These are phyloP conservation scores for Drosophila imparisetae DNA, from an alignment of 2,888 invertebrate genomes.

Conservation along the genomic window DNA sequence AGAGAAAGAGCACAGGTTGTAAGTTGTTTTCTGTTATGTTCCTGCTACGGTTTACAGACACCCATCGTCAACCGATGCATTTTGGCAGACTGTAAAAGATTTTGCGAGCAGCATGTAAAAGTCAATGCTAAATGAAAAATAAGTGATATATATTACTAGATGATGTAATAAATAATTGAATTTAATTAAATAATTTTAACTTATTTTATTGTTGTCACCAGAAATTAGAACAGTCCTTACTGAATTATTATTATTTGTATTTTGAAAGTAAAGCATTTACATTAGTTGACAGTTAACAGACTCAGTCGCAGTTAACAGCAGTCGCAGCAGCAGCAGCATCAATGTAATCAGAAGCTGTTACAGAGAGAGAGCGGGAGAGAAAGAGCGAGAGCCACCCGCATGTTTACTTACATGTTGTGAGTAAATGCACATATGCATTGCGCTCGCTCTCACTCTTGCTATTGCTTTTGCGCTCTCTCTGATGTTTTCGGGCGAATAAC, in stretches of 20 bases:
- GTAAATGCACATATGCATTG: constrained; percentile 13
- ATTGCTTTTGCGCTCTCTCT: constrained; percentile 15
- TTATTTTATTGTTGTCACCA: not conserved
- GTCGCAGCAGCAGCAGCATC: constrained; percentile 43
- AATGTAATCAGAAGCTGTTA: constrained; percentile 44
- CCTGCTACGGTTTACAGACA: constrained; percentile 15
- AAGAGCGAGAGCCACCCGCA: constrained; percentile 53
- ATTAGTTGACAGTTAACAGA: constrained; percentile 27
- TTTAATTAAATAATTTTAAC: not conserved
- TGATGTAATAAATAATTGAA: not conserved
- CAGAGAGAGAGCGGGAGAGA: constrained; percentile 17
- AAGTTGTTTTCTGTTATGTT: constrained; percentile 16
- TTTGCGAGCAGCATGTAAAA: not conserved
- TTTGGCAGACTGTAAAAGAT: not conserved
- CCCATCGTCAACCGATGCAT: constrained; percentile 10
- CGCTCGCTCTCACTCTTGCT: not conserved
- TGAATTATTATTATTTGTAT: not conserved
- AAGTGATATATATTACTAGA: too few relatives aligned
- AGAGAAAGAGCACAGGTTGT: constrained; percentile 16
- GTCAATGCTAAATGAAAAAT: not conserved
- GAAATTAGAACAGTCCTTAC: not conserved
- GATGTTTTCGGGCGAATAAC: constrained; percentile 12
- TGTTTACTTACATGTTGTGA: constrained; percentile 44
- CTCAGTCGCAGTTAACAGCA: constrained; percentile 16
- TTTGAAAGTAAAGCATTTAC: not conserved